These are phyloP conservation scores for Balaenoptera acutorostrata DNA, from an alignment of 2,113 vertebrate genomes.

Conservation along the genomic window DNA sequence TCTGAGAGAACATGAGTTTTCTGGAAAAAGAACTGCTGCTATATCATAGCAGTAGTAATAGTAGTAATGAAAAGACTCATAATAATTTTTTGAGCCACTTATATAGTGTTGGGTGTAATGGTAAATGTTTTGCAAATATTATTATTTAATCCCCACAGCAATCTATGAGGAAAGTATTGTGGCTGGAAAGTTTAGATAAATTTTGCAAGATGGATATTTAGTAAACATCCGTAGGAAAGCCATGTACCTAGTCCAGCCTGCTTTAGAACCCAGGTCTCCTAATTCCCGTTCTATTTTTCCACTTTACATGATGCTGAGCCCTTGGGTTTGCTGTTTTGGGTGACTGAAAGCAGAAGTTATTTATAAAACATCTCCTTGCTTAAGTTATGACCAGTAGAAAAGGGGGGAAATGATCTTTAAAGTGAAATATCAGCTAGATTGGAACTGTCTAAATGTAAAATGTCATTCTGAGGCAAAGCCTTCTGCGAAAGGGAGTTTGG, in stretches of 20 bases:
- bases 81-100: not conserved
- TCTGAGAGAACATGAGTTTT: not conserved
- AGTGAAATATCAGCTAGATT: slow-evolving; percentile 26
- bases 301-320: not conserved
- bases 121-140: not conserved
- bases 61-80: not conserved
- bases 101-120: not conserved
- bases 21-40: not conserved
- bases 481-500: not conserved
- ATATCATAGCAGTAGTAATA: not conserved
- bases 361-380: slow-evolving; percentile 12
- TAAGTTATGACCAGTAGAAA: not conserved
- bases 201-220: not conserved
- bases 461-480: not conserved
- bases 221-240: not conserved
- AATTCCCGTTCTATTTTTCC: not conserved
- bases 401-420: slow-evolving; percentile 17
- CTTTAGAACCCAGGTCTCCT: not conserved
- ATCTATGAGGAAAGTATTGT: not conserved
- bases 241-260: not conserved
- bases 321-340: not conserved
- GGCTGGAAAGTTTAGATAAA: not conserved
- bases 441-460: slow-evolving; percentile 32
- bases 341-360: not conserved
- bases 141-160: not conserved